Evolutionary conservation across 2,113 vertebrate genomes (phyloP).

Genomic region (Oncorhynchus nerka): DNA sequence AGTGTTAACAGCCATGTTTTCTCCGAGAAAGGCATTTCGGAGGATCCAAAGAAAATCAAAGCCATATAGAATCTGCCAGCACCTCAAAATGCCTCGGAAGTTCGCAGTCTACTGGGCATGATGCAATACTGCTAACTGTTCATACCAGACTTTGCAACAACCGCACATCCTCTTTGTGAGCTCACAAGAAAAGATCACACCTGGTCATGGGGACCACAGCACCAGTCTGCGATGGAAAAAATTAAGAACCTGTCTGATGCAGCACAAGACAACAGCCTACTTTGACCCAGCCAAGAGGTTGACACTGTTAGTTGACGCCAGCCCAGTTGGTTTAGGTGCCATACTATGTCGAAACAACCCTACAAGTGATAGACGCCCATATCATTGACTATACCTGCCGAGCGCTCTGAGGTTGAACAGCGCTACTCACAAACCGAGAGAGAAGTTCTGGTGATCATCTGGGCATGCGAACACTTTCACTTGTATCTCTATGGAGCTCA

Average conservation of each 20-base stretch:
- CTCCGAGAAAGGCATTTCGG: too few relatives aligned
- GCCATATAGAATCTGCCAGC: background rate
- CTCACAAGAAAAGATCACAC: too few relatives aligned
- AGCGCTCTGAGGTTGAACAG: background rate
- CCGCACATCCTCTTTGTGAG: too few relatives aligned
- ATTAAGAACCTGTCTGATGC: background rate
- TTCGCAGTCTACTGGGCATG: background rate
- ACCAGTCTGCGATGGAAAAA: too few relatives aligned
- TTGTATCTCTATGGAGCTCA: background rate
- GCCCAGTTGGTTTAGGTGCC: too few relatives aligned
- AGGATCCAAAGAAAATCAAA: too few relatives aligned
- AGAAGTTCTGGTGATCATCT: slow-evolving; percentile 7
- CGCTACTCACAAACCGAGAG: background rate
- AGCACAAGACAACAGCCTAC: background rate
- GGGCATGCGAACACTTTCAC: slow-evolving; percentile 9
- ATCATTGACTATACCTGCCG: background rate
- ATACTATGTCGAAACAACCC: background rate
- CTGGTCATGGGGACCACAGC: background rate
- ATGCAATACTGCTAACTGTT: background rate
- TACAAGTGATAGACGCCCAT: background rate
- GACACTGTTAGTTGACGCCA: background rate
- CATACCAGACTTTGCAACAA: background rate
- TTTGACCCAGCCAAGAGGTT: slow-evolving; percentile 2
- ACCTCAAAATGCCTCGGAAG: background rate
- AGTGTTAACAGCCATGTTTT: too few relatives aligned